Base-by-base conservation (phyloP, 2,888 invertebrate genomes). In the Tenthredo amoena region DNA sequence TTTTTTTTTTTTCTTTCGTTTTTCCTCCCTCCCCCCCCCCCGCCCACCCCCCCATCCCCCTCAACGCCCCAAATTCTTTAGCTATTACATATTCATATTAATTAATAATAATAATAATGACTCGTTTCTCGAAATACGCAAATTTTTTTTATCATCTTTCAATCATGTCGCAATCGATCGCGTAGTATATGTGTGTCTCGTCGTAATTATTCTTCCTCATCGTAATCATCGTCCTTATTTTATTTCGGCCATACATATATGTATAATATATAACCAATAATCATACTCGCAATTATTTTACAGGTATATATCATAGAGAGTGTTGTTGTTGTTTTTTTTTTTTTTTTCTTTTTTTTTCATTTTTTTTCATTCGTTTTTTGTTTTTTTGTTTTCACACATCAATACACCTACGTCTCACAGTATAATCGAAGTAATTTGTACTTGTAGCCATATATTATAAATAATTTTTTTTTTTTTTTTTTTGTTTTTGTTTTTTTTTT, bases 371-470 rank as follows among this genome's bases (percentile, higher is more conserved):
- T n/a, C n/a, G n/a, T n/a, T n/a, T n/a, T 55, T 77, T 55, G 1
- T 15, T 43, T 43, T 74, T 77, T 77, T 3, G 1, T 21, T 81
- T 93, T 91, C 93, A 93, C 93, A 92, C 93, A 93, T 93, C 93
- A 93, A 93, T 93, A 93, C 92, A 92, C 91, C 93, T 93, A 93
- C 93, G 92, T 91, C 92, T 93, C 92, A 71, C 74, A 50, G 21
- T 37, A 93, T 93, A 93, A 92, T 93, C 93, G 93, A 93, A 93
- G 93, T 93, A 93, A 93, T 93, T 93, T 93, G 93, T 93, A 93
- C 93, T 93, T 93, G 93, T 93, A 93, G 93, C 93, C 93, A 93
- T 93, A 93, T 93, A 93, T 92, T 92, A 92, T 93, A 93, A 93
- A 93, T 93, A 93, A 91, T 93, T 92, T 65, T 93, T 91, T 92